A percentile compares a stretch with the other conserved stretches of the same genome.
Evolutionary conservation across 1,140 invertebrate species (phyloP).

Genomic region (Drosophila setifemur): DNA sequence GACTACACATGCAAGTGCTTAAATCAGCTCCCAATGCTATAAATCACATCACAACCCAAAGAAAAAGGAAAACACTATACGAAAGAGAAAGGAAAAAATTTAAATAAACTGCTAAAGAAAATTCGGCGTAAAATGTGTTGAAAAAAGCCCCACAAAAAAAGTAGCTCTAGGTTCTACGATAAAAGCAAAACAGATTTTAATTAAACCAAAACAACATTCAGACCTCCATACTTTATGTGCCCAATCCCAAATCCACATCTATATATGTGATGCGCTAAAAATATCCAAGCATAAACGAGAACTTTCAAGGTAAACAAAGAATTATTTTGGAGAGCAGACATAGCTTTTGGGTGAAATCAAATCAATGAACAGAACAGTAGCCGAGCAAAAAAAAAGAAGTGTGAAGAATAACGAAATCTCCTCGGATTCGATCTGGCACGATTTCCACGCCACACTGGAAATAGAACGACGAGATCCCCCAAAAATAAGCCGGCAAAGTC

Average conservation of each 20-base stretch:
- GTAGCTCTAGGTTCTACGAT: constrained; percentile 35
- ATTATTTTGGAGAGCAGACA: constrained; percentile 53
- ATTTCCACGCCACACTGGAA: constrained; percentile 59
- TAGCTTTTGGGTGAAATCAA: constrained; percentile 47
- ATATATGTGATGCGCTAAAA: constrained; percentile 51
- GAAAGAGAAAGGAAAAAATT: constrained; percentile 27
- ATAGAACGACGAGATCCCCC: constrained; percentile 52
- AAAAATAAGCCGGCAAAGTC: constrained; percentile 47
- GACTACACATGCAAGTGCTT: constrained; percentile 47
- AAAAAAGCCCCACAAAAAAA: constrained; percentile 51
- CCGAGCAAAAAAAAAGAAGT: too few species aligned
- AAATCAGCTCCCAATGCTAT: constrained; percentile 44
- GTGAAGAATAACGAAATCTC: constrained; percentile 31
- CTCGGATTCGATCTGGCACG: constrained; percentile 29
- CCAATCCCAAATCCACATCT: constrained; percentile 20
- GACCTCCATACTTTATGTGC: constrained; percentile 21
- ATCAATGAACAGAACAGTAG: constrained; percentile 12
- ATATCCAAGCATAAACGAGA: constrained; percentile 52
- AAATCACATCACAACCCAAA: constrained; percentile 49
- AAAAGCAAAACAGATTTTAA: constrained; percentile 66
- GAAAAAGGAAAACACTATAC: constrained; percentile 14
- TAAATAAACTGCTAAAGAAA: constrained; percentile 49
- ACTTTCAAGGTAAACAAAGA: constrained; percentile 77
- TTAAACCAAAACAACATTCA: constrained; percentile 69
- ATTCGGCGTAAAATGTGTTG: constrained; percentile 59